These are phyloP conservation scores for Chymomyza fuscimana DNA, from an alignment of 2,888 invertebrate genomes.

Conservation along the genomic window DNA sequence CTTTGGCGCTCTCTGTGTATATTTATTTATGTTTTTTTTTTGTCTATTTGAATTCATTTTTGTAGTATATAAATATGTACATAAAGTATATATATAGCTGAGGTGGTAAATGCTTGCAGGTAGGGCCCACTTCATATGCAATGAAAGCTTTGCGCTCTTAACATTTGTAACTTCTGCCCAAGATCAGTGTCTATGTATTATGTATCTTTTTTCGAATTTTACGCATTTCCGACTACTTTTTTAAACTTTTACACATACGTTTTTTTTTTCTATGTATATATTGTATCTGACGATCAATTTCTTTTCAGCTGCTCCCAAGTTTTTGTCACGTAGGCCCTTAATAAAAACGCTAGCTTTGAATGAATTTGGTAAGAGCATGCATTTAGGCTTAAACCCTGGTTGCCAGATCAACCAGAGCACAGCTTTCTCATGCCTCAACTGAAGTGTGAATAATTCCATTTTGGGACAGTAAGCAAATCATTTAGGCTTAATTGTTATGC, in stretches of 20 bases:
- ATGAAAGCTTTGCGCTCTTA: conserved; percentile 37
- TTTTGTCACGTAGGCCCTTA: conserved; percentile 58
- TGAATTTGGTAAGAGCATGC: conserved; percentile 52
- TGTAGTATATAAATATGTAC: not conserved
- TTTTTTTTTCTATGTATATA: conserved; percentile 6
- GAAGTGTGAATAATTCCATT: conserved; percentile 70
- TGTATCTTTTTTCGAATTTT: conserved; percentile 6
- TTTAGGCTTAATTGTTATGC: conserved; percentile 73
- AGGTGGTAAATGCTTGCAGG: conserved; percentile 42
- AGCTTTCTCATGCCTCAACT: conserved; percentile 67
- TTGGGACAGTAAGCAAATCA: conserved; percentile 40
- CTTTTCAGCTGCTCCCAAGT: conserved; percentile 16
- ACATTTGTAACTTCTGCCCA: not conserved
- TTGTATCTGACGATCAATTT: conserved; percentile 24
- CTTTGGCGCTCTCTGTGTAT: conserved; percentile 22
- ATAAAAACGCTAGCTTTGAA: conserved; percentile 46
- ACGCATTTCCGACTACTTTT: conserved; percentile 17
- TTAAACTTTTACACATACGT: conserved; percentile 1
- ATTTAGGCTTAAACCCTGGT: not conserved
- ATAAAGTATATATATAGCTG: conserved; percentile 26
- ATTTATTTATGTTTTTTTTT: conserved; percentile 58
- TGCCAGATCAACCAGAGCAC: not conserved
- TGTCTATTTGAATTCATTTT: conserved; percentile 61
- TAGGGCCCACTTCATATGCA: conserved; percentile 42
- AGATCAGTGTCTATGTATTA: not conserved